phyloP scores from a whole-genome alignment of 2,888 invertebrate genomes.

The Minunthozetes semirufus region DNA sequence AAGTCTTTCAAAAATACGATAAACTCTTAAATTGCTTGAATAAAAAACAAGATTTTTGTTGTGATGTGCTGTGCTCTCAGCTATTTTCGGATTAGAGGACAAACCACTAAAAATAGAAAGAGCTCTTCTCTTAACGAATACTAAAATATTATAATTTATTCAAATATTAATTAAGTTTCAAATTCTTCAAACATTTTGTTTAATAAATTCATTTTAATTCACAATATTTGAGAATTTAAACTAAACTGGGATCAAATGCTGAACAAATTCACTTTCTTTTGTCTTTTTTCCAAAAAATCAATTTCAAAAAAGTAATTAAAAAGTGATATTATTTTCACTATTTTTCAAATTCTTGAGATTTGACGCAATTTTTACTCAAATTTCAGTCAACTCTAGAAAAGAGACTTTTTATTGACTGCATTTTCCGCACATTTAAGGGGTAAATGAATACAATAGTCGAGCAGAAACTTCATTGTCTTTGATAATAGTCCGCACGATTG shows the following conservation, averaged over 20 bases:
- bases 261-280: too few relatives aligned
- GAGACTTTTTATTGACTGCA: neutral
- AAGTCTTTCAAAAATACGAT: neutral
- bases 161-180: neutral
- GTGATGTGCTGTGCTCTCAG: neutral
- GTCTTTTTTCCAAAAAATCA: too few relatives aligned
- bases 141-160: neutral
- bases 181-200: neutral
- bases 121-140: neutral
- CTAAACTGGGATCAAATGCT: too few relatives aligned
- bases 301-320: neutral
- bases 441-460: slow-evolving; percentile 29
- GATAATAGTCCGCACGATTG: slow-evolving; percentile 32
- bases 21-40: slow-evolving; percentile 14
- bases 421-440: slow-evolving; percentile 28
- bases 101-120: slow-evolving; percentile 17
- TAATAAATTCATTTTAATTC: too few relatives aligned
- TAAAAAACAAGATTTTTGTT: slow-evolving; percentile 10
- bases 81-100: slow-evolving; percentile 28
- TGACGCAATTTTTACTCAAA: neutral
- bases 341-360: neutral
- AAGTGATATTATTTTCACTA: neutral
- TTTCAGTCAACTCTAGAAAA: neutral
- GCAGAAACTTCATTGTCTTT: slow-evolving; percentile 27
- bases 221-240: too few relatives aligned